Conservation (phyloP, 92 coral and sea anemone genomes). For the Palythoa grandis region DNA sequence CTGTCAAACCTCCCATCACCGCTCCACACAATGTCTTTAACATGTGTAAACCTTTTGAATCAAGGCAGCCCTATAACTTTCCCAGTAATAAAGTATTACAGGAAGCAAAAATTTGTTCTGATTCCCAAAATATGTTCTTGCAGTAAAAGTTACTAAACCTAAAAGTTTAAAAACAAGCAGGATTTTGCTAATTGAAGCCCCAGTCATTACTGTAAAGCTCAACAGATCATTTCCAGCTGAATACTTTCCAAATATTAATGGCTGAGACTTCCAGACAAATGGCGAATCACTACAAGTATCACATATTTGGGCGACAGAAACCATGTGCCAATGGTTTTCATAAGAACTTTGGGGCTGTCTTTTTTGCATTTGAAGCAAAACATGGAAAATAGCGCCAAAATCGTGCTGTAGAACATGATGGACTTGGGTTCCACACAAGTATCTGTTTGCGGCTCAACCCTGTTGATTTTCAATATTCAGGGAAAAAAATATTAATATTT, state of each 20-base stretch:
- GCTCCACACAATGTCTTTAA: conserved; percentile 20
- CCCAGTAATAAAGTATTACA: conserved; percentile 39
- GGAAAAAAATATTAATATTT: not conserved
- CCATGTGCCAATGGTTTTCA: conserved; percentile 38
- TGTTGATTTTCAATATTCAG: conserved; percentile 5
- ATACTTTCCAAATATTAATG: conserved; percentile 43
- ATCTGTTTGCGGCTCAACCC: conserved; percentile 4
- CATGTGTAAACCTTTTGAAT: not conserved
- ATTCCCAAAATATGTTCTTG: conserved; percentile 37
- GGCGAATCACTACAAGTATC: conserved; percentile 31
- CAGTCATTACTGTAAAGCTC: conserved; percentile 48
- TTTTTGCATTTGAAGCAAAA: conserved; percentile 34
- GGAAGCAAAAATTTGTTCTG: conserved; percentile 43
- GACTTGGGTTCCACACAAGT: conserved; percentile 38
- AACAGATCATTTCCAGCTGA: conserved; percentile 39
- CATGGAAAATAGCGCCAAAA: conserved; percentile 39
- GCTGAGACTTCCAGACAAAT: conserved; percentile 45
- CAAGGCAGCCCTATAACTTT: conserved; percentile 33
- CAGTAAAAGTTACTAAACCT: conserved; percentile 35
- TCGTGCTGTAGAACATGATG: conserved; percentile 32
- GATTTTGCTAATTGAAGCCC: conserved; percentile 33
- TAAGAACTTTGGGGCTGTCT: conserved; percentile 18
- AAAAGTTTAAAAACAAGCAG: conserved; percentile 49
- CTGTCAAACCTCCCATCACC: conserved; percentile 27
- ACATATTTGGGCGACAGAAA: conserved; percentile 23